Conservation (phyloP, 1,140 invertebrate genomes). For the Brachionus rubens region DNA sequence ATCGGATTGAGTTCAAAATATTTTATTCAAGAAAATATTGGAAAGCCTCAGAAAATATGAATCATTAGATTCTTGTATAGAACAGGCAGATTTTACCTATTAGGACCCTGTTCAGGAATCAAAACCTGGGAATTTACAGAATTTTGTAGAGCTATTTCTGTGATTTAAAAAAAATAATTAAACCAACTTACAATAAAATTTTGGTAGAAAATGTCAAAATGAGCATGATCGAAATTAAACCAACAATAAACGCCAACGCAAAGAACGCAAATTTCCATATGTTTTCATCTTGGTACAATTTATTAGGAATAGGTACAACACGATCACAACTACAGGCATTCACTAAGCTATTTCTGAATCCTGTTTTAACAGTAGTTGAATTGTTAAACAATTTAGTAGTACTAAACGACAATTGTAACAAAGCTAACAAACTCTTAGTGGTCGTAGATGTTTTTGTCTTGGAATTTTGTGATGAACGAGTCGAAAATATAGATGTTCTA, state of each 20-base stretch:
- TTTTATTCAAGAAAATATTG: too few species aligned
- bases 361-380: neutral
- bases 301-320: neutral
- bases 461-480: too few species aligned
- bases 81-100: too few species aligned
- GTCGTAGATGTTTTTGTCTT: too few species aligned
- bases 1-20: too few species aligned
- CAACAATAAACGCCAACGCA: constrained; percentile 31
- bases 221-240: constrained; percentile 29
- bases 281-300: constrained; percentile 21
- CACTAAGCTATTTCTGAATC: neutral
- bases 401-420: neutral
- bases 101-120: too few species aligned
- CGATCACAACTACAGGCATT: constrained; percentile 1
- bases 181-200: constrained; percentile 28
- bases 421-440: neutral
- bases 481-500: too few species aligned
- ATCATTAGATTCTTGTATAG: too few species aligned
- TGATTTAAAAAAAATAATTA: neutral
- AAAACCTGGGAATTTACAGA: too few species aligned
- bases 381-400: neutral
- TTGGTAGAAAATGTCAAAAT: constrained; percentile 24
- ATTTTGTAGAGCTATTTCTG: too few species aligned
- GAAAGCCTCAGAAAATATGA: too few species aligned
- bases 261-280: constrained; percentile 46